phyloP scores from a whole-genome alignment of 1,140 invertebrate genomes.

The Drosophila virilis region DNA sequence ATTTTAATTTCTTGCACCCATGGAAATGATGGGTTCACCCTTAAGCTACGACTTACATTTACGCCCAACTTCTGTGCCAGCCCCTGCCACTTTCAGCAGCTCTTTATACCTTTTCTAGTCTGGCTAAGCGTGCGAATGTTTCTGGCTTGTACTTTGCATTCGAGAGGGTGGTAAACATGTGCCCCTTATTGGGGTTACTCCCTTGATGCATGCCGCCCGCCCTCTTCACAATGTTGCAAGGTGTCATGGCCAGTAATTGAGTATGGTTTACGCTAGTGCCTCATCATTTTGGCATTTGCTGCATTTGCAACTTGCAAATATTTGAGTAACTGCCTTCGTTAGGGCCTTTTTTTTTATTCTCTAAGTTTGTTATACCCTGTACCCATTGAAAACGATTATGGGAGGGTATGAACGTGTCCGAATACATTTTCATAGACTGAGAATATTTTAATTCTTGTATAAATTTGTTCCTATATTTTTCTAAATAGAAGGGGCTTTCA shows the following conservation, averaged over 20 bases:
- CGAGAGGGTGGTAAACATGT: conserved; percentile 40
- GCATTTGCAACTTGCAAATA: conserved; percentile 76
- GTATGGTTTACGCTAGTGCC: conserved; percentile 57
- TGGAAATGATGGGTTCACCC: conserved; percentile 52
- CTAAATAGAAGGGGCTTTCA: too few relatives aligned
- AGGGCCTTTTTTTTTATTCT: conserved; percentile 35
- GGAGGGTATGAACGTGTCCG: background rate
- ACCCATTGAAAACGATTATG: background rate
- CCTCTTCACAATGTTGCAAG: conserved; percentile 57
- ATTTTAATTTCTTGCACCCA: conserved; percentile 83
- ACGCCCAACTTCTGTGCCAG: background rate
- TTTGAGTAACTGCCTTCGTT: conserved; percentile 78
- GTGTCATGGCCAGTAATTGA: conserved; percentile 81
- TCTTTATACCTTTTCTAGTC: background rate
- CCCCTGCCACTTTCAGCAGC: background rate
- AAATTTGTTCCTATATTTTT: too few relatives aligned
- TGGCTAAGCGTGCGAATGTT: conserved; percentile 62
- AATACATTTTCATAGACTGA: too few relatives aligned
- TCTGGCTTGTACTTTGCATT: conserved; percentile 73
- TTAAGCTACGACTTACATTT: conserved; percentile 20
- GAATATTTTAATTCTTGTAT: too few relatives aligned
- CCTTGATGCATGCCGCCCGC: background rate
- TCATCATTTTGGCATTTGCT: conserved; percentile 68
- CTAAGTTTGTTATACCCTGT: conserved; percentile 7
- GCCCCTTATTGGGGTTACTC: conserved; percentile 1